Evolutionary conservation across 1,140 invertebrate species (phyloP).

Genomic region (Oryctes rhinoceros): DNA sequence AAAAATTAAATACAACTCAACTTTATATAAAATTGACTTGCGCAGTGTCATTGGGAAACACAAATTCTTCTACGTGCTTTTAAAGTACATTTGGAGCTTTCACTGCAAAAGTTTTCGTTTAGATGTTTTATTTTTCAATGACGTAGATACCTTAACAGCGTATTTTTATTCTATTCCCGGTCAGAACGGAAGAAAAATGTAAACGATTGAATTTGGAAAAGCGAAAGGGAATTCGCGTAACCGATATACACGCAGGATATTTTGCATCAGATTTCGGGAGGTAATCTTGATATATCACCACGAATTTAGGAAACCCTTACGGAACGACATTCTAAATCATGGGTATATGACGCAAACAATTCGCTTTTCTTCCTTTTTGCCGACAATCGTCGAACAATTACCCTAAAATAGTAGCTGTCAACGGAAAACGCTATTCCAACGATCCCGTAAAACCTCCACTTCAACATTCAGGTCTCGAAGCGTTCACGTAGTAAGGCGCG

Average conservation of each 20-base stretch:
- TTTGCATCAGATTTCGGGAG: conserved; percentile 2
- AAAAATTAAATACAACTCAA: too few species aligned
- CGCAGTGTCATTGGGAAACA: too few species aligned
- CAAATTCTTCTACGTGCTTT: too few species aligned
- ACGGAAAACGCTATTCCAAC: neutral
- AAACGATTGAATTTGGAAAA: neutral
- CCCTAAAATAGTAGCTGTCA: conserved; percentile 24
- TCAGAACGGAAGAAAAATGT: neutral
- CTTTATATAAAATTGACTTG: too few species aligned
- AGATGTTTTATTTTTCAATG: too few species aligned
- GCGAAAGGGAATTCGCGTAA: neutral
- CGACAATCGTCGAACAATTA: conserved; percentile 25
- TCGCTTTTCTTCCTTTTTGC: neutral
- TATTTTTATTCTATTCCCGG: too few species aligned
- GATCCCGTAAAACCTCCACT: conserved; percentile 33
- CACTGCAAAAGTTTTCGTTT: too few species aligned
- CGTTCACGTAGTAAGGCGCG: conserved; percentile 37
- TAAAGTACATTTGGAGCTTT: too few species aligned
- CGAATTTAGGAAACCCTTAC: conserved; percentile 10
- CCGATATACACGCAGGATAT: neutral
- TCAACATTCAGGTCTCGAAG: conserved; percentile 44
- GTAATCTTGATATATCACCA: conserved; percentile 19
- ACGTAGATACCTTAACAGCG: too few species aligned
- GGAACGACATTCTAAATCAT: neutral
- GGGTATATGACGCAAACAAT: neutral